A percentile compares a stretch with the other conserved stretches of the same genome.
These are phyloP conservation scores for Budorcas taxicolor DNA, from an alignment of 2,113 vertebrate genomes.

Conservation along the genomic window DNA sequence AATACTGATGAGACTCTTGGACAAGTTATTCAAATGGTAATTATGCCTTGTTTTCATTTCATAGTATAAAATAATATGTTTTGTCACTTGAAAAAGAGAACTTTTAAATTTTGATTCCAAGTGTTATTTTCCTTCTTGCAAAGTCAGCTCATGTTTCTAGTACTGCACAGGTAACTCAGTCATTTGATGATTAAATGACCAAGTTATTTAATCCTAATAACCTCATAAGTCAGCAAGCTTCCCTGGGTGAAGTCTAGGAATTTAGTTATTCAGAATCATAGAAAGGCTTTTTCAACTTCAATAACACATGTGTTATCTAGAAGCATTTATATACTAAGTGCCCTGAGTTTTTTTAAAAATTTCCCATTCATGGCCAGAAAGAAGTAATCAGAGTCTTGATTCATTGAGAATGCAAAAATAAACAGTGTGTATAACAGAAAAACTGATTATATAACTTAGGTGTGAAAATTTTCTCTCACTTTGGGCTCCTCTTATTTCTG, in stretches of 20 bases:
- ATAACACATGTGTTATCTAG: neutral
- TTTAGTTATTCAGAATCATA: neutral
- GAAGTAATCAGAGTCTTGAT: neutral
- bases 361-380: neutral
- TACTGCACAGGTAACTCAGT: neutral
- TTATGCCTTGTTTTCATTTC: neutral
- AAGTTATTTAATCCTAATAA: neutral
- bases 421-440: neutral
- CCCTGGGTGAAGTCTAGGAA: neutral
- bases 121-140: neutral
- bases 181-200: neutral
- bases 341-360: neutral
- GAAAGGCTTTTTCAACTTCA: neutral
- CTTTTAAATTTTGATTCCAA: neutral
- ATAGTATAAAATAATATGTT: neutral
- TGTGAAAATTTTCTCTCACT: neutral
- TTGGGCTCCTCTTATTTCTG: neutral
- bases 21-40: slow-evolving; percentile 93
- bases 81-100: neutral
- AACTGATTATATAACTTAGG: neutral
- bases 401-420: neutral
- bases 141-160: neutral
- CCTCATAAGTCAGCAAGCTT: neutral
- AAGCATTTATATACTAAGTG: neutral
- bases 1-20: slow-evolving; percentile 79